phyloP scores from a whole-genome alignment of 2,888 invertebrate species.

The Andrena marginata region DNA sequence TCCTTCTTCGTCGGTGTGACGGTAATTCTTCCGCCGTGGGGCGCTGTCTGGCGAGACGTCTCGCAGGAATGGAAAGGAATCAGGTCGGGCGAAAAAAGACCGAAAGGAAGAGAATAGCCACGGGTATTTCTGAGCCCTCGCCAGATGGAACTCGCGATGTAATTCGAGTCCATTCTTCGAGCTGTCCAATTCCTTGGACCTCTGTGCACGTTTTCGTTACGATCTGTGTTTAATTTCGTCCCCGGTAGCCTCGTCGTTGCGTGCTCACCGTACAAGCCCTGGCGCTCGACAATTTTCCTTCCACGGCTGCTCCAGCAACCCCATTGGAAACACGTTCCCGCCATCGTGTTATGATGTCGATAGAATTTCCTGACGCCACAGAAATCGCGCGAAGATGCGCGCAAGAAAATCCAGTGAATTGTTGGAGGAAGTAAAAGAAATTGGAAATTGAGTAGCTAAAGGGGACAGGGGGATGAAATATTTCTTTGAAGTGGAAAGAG shows the following conservation, averaged over 20 bases:
- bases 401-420: neutral
- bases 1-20: constrained; percentile 32
- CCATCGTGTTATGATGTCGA: neutral
- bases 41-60: constrained; percentile 24
- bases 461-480: neutral
- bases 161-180: constrained; percentile 65
- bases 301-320: constrained; percentile 25
- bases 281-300: neutral
- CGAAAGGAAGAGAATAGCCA: constrained; percentile 40
- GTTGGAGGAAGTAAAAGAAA: neutral
- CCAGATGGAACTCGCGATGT: constrained; percentile 50
- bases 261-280: constrained; percentile 28
- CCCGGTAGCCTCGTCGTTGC: constrained; percentile 29
- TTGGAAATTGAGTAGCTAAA: constrained; percentile 3
- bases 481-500: neutral
- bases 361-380: neutral
- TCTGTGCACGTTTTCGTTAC: constrained; percentile 23
- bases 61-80: constrained; percentile 36
- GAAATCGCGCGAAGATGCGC: neutral
- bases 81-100: constrained; percentile 23
- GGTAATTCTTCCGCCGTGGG: constrained; percentile 40
- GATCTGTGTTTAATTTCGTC: constrained; percentile 58
- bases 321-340: neutral
- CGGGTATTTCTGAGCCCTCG: constrained; percentile 32
- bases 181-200: constrained; percentile 46